Evolutionary conservation across 2,888 invertebrate species (phyloP), one percentile per base, ranked within the genome.

Genomic region (Opisthograptis luteolata): DNA sequence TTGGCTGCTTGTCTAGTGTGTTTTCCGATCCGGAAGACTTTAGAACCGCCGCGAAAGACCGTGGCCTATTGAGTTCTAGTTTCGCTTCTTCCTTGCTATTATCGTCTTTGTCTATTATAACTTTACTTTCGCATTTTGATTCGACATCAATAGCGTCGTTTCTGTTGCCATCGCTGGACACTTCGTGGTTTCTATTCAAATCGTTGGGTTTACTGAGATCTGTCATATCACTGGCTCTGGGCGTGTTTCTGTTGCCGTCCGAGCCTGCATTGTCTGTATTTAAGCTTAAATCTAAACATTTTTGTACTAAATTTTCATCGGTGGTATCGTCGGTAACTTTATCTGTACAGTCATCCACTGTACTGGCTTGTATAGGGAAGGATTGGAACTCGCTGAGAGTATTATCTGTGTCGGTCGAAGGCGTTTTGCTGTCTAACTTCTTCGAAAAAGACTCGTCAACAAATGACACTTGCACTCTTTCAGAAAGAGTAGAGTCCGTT

Each of bases 261-360:
- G 75, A 69, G 68, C 73, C 65, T 50, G 73, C 67, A 63, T 61
- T 64, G 56, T 44, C 77, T 68, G 54, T 73, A 64, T 76, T 80
- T 70, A 78, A 66, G 72, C 89, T 90, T 89, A 90, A 72, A 83
- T 74, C 89, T 90, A 90, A 73, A 75, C 63, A 66, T 74, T 79
- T 89, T 90, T 89, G 89, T 90, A 90, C 89, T 89, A 84, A 76
- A 70, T 73, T 77, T 69, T 82, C 81, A 81, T 87, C 90, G 90
- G 90, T 89, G 89, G 90, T 79, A 68, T 63, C 52, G 54, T 76
- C 77, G 84, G 87, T 87, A 85, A 87, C 85, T 80, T 62, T 77
- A 25, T 87, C 84, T 79, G 62, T 77, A 22, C 46, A 34, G 60
- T 73, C 10, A 63, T 69, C 42, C 66, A 37, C 73, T n/a, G 73